These are phyloP conservation scores for Platichthys stellatus DNA, from an alignment of 2,113 vertebrate genomes.

Conservation along the genomic window DNA sequence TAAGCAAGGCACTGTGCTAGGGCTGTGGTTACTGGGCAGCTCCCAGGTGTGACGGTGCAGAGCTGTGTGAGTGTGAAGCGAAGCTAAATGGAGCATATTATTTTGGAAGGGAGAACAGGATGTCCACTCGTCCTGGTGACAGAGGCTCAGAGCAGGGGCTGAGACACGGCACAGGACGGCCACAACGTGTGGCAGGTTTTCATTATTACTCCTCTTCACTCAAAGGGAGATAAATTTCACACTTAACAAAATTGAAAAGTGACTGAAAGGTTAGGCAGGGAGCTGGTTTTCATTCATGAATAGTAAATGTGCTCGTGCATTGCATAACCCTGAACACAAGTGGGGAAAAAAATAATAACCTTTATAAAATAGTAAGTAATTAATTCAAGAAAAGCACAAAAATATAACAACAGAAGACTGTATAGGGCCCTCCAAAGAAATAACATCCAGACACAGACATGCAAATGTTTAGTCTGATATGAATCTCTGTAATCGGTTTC, in stretches of 20 bases:
- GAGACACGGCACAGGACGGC: no score
- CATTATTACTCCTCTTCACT: background rate
- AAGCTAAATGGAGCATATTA: conserved; percentile 36
- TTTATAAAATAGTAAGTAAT: background rate
- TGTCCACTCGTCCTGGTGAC: conserved; percentile 17
- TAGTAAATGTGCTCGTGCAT: background rate
- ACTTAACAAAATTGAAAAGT: background rate
- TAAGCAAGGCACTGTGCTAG: conserved; percentile 45
- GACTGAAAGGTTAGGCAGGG: background rate
- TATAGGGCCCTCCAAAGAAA: background rate
- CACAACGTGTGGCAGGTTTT: background rate
- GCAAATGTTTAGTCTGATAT: no score
- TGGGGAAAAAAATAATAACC: no score
- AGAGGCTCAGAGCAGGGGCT: background rate
- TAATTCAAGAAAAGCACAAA: background rate
- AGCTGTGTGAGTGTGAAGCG: conserved; percentile 31
- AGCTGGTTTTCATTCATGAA: background rate
- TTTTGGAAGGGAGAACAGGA: conserved; percentile 25
- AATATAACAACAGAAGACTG: background rate
- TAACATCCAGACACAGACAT: background rate
- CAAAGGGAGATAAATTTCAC: background rate
- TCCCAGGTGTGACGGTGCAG: conserved; percentile 33
- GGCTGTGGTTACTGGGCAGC: conserved; percentile 30
- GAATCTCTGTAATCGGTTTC: no score
- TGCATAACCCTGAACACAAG: background rate